A percentile compares a stretch with the other conserved stretches of the same genome.
Evolutionary conservation across 2,888 invertebrate genomes (phyloP).

Genomic region (Meteorus cinctellus): DNA sequence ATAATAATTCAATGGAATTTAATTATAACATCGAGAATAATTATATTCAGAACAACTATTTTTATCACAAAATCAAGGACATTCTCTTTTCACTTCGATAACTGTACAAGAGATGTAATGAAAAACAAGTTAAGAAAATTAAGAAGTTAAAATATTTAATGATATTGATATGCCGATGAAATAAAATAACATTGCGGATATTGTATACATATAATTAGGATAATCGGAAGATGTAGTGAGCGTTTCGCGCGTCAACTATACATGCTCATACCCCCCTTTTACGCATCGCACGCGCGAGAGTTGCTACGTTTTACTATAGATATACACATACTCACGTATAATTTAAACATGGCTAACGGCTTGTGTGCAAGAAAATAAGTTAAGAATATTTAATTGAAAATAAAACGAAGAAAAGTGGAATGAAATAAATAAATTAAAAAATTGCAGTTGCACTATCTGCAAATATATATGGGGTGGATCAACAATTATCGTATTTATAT

Average conservation of each 20-base stretch:
- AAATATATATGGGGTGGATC: too few relatives aligned
- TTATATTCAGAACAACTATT: too few relatives aligned
- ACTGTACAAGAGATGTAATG: constrained; percentile 37
- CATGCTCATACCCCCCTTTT: background rate
- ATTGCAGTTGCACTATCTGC: too few relatives aligned
- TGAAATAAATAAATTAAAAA: background rate
- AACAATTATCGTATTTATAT: background rate
- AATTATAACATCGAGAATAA: too few relatives aligned
- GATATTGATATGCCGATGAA: constrained; percentile 22
- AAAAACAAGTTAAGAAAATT: constrained; percentile 32
- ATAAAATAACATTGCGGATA: constrained; percentile 3
- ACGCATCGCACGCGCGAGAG: background rate
- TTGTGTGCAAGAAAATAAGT: background rate
- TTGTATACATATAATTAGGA: background rate
- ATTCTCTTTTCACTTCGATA: too few relatives aligned
- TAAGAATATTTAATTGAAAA: background rate
- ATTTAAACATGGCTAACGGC: background rate
- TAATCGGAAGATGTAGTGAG: background rate
- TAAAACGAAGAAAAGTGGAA: background rate
- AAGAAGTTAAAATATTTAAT: constrained; percentile 26
- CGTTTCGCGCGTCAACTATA: background rate
- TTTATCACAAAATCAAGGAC: too few relatives aligned
- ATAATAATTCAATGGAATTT: too few relatives aligned
- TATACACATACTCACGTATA: background rate
- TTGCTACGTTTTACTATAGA: background rate